Evolutionary conservation across 2,888 invertebrate genomes (phyloP), one percentile per base, ranked within the genome.

Genomic region (Asteroscopus sphinx): DNA sequence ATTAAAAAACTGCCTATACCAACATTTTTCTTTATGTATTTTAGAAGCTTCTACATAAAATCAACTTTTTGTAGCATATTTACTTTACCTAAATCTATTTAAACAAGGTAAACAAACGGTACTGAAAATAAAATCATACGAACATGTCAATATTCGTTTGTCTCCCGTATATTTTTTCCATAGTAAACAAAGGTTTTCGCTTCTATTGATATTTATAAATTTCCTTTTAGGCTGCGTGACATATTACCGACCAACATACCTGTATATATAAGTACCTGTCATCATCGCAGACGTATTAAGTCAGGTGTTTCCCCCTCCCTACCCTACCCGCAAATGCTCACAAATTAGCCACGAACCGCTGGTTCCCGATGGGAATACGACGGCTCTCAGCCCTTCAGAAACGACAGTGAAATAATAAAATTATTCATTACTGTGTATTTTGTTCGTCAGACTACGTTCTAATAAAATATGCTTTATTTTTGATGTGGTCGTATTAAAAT

Each of bases 301-400:
- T 64, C 73, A 69, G 74, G 61, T 69, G 53, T 56, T 52, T 53
- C 46, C 28, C 17, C 17, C 21, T 12, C 28, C 28, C 13, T 1
- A 30, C n/a, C 17, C 41, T 12, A 40, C 42, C 40, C 40, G 40
- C 37, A 44, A 55, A 49, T 67, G 49, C 72, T 68, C 62, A 69
- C 66, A 57, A 70, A 80, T 80, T 78, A 80, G 56, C 47, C 59
- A 70, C 79, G 74, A 69, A 36, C 59, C 70, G 67, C 54, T 73
- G 80, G 32, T 25, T 68, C 51, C 67, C 73, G 73, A 76, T 68
- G 76, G 65, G 59, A 67, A 68, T 65, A 61, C 47, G 48, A 40
- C 54, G 48, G 53, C 55, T 55, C 51, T 40, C 53, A 58, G 51
- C 45, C 46, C 57, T 39, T 66, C 54, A 53, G 32, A 53, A 44